Conservation (phyloP, 2,113 vertebrate genomes). For the Himantopus leucocephalus region DNA sequence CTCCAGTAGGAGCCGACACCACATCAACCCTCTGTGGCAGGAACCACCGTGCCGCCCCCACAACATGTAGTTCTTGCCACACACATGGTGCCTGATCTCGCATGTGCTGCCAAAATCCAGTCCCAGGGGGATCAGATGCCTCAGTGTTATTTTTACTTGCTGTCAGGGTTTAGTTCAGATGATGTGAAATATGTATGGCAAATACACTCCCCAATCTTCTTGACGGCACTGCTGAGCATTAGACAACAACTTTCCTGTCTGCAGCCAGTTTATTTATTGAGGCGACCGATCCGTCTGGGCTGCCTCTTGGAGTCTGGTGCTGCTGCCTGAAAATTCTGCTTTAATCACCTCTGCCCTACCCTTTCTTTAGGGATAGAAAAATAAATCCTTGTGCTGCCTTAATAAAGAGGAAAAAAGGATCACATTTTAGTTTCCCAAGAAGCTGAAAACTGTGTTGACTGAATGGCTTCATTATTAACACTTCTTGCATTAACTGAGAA, state of each 20-base stretch:
- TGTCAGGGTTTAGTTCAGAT: neutral
- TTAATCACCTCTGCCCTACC: neutral
- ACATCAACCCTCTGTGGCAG: neutral
- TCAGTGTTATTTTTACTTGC: neutral
- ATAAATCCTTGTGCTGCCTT: neutral
- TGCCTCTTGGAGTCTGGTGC: neutral
- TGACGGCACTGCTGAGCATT: neutral
- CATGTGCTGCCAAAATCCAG: neutral
- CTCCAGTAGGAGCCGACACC: neutral
- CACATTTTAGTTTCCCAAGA: neutral
- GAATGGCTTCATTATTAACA: neutral
- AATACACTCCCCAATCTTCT: neutral
- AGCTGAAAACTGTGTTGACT: neutral
- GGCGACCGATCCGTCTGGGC: neutral
- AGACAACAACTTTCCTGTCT: neutral
- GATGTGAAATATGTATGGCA: neutral
- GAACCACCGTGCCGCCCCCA: neutral
- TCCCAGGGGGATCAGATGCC: neutral
- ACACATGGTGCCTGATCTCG: fast-evolving
- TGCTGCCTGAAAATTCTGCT: neutral
- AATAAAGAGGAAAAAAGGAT: neutral
- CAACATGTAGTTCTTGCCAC: neutral
- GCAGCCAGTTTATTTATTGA: neutral
- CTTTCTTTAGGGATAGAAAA: neutral
- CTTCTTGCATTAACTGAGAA: neutral